A percentile compares a stretch with the other conserved stretches of the same genome.
These are phyloP conservation scores for Anolis carolinensis DNA, from an alignment of 2,113 vertebrate genomes.

Conservation along the genomic window DNA sequence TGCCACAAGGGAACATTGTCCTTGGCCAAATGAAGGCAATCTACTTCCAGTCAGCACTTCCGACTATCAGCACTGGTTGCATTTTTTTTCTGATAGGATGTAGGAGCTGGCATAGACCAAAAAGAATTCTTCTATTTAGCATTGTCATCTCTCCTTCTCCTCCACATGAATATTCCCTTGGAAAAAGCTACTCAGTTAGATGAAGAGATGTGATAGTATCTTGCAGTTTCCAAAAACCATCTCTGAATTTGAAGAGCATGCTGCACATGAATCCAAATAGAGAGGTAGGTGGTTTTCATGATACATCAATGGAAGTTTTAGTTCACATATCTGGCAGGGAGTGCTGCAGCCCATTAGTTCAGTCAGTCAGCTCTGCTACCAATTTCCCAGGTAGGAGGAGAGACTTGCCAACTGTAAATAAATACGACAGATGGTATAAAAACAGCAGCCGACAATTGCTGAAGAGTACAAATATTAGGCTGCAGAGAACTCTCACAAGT, in stretches of 20 bases:
- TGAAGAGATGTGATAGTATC: not conserved
- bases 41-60: not conserved
- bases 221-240: slow-evolving; percentile 23
- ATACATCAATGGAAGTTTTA: slow-evolving; percentile 25
- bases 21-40: too few relatives aligned
- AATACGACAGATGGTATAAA: rapidly evolving
- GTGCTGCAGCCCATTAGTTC: slow-evolving; percentile 26
- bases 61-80: not conserved
- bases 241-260: slow-evolving; percentile 1
- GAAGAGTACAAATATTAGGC: not conserved
- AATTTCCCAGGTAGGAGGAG: not conserved
- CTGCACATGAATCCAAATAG: not conserved
- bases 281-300: slow-evolving; percentile 13
- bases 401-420: rapidly evolving
- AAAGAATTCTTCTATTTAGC: slow-evolving; percentile 10
- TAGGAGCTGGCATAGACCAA: not conserved
- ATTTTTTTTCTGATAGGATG: not conserved
- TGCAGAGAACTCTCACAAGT: not conserved
- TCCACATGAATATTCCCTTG: not conserved
- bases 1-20: too few relatives aligned
- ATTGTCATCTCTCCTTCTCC: slow-evolving; percentile 21
- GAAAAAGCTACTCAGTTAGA: slow-evolving; percentile 7
- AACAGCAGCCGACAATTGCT: not conserved
- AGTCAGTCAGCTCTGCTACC: not conserved
- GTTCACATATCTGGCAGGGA: slow-evolving; percentile 3